Conservation (phyloP, 2,888 invertebrate species). For the Diarsia dahlii region DNA sequence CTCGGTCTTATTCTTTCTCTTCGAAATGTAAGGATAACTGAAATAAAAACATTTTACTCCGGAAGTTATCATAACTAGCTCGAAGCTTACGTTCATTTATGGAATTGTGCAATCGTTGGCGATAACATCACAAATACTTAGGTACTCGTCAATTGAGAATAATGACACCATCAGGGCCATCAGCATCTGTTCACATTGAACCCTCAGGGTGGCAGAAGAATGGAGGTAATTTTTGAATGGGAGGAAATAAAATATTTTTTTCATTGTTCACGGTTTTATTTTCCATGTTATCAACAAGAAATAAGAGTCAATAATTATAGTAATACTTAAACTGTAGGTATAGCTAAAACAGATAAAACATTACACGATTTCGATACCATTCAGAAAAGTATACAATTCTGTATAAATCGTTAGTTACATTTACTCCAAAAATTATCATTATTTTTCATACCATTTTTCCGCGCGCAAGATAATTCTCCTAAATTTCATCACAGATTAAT, state of each 20-base stretch:
- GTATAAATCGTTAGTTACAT: constrained; percentile 79
- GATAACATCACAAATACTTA: background rate
- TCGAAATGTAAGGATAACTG: too few relatives aligned
- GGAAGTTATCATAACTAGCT: background rate
- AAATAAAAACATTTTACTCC: background rate
- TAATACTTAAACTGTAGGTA: constrained; percentile 89
- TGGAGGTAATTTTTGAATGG: too few relatives aligned
- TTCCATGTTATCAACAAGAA: constrained; percentile 88
- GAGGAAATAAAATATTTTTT: constrained; percentile 33
- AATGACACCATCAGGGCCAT: background rate
- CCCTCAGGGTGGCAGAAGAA: too few relatives aligned
- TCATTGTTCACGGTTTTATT: constrained; percentile 86
- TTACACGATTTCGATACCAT: constrained; percentile 81
- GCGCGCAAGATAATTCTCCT: constrained; percentile 80
- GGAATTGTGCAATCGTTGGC: background rate
- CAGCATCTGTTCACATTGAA: background rate
- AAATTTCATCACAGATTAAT: constrained; percentile 89
- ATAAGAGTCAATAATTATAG: constrained; percentile 88
- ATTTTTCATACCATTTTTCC: constrained; percentile 78
- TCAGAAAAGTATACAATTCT: constrained; percentile 77
- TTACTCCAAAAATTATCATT: constrained; percentile 74
- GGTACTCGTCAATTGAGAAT: background rate
- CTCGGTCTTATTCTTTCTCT: background rate
- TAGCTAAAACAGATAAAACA: constrained; percentile 84
- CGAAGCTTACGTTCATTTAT: background rate